A percentile compares a stretch with the other conserved stretches of the same genome.
These are phyloP conservation scores for Aphidius colemani DNA, from an alignment of 2,888 invertebrate species.

Conservation along the genomic window DNA sequence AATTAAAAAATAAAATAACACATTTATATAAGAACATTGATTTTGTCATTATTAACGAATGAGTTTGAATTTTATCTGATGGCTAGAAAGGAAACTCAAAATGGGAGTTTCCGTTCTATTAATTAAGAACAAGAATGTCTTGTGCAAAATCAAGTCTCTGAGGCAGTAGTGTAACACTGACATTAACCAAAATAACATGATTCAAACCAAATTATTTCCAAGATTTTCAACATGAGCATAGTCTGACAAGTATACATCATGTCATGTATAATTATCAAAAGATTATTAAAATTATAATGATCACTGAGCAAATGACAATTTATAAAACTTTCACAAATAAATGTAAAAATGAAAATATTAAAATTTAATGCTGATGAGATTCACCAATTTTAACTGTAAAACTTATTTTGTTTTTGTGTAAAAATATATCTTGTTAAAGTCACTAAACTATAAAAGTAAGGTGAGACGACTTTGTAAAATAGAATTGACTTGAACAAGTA, in stretches of 20 bases:
- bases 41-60: neutral
- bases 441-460: constrained; percentile 27
- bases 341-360: neutral
- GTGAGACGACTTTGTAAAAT: constrained; percentile 26
- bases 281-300: too few relatives aligned
- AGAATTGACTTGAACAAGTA: constrained; percentile 36
- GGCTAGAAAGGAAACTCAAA: constrained; percentile 10
- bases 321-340: too few relatives aligned
- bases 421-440: constrained; percentile 22
- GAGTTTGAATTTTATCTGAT: neutral
- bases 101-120: constrained; percentile 17
- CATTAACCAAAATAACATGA: neutral
- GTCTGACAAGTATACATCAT: constrained; percentile 15
- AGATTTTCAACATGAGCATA: neutral
- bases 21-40: neutral
- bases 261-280: too few relatives aligned
- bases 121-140: constrained; percentile 17
- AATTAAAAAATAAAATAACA: neutral
- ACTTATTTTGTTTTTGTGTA: constrained; percentile 15
- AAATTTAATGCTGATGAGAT: constrained; percentile 31
- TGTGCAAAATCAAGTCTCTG: constrained; percentile 3
- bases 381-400: constrained; percentile 13
- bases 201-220: neutral
- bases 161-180: neutral
- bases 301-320: too few relatives aligned